phyloP scores from a whole-genome alignment of 2,113 vertebrate genomes.

The Shinisaurus crocodilurus region DNA sequence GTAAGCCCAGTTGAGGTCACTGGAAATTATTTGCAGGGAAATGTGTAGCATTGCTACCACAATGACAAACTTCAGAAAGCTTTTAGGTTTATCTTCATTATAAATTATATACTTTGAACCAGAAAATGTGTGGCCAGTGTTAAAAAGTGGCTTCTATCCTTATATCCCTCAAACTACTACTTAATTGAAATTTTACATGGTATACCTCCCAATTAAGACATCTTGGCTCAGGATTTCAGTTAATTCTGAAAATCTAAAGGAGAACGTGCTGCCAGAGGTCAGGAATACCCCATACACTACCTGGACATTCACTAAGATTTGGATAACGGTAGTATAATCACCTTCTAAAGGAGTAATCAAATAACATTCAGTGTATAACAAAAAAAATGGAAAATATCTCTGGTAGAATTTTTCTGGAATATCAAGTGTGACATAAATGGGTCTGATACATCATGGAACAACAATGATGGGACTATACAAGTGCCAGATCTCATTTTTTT shows the following conservation, averaged over 20 bases:
- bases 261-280: no score
- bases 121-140: neutral
- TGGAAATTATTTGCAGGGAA: neutral
- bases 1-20: neutral
- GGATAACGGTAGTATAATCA: no score
- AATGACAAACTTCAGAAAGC: neutral
- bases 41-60: neutral
- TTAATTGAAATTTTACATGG: neutral
- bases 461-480: no score
- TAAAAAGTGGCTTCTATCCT: neutral
- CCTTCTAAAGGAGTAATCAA: no score
- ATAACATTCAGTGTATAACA: neutral
- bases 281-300: no score
- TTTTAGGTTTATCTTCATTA: no score
- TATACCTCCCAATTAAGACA: no score
- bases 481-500: neutral
- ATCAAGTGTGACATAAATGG: neutral
- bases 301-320: no score
- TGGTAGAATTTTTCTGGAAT: neutral
- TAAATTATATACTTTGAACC: neutral
- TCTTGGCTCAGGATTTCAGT: no score
- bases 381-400: neutral
- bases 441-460: neutral
- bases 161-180: neutral
- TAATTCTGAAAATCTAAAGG: no score